Conservation (phyloP, 1,140 invertebrate species). For the Radopholus similis region DNA sequence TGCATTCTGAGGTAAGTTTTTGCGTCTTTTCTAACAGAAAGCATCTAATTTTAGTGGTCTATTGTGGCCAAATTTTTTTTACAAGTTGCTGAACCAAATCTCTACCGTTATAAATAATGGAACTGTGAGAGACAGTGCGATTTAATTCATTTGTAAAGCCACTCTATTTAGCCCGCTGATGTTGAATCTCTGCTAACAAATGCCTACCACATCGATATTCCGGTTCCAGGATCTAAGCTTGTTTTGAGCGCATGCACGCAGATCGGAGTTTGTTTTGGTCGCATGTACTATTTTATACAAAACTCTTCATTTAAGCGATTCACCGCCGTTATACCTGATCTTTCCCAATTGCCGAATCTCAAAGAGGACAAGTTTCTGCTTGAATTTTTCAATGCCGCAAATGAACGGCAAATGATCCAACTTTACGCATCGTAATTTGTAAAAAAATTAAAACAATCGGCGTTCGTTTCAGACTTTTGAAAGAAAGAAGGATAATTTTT, state of each 20-base stretch:
- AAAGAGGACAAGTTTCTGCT: slow-evolving; percentile 49
- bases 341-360: slow-evolving; percentile 40
- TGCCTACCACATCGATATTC: slow-evolving; percentile 53
- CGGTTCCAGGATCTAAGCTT: slow-evolving; percentile 38
- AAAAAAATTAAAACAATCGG: neutral
- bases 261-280: slow-evolving; percentile 23
- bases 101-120: slow-evolving; percentile 48
- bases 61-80: slow-evolving; percentile 47
- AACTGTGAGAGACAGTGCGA: slow-evolving; percentile 24
- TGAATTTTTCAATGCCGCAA: slow-evolving; percentile 54
- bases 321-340: slow-evolving; percentile 23
- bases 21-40: neutral
- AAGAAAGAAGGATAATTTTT: slow-evolving; percentile 51
- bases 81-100: slow-evolving; percentile 54
- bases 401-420: slow-evolving; percentile 48
- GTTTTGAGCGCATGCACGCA: slow-evolving; percentile 20
- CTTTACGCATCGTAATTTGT: slow-evolving; percentile 41
- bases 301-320: slow-evolving; percentile 19
- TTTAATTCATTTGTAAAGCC: neutral
- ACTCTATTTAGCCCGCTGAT: slow-evolving; percentile 26
- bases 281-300: neutral
- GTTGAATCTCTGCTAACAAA: slow-evolving; percentile 44
- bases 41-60: slow-evolving; percentile 40
- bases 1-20: slow-evolving; percentile 44
- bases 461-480: slow-evolving; percentile 44